Evolutionary conservation across 2,888 invertebrate species (phyloP), one percentile per base, ranked within the genome.

Genomic region (Panopea generosa): DNA sequence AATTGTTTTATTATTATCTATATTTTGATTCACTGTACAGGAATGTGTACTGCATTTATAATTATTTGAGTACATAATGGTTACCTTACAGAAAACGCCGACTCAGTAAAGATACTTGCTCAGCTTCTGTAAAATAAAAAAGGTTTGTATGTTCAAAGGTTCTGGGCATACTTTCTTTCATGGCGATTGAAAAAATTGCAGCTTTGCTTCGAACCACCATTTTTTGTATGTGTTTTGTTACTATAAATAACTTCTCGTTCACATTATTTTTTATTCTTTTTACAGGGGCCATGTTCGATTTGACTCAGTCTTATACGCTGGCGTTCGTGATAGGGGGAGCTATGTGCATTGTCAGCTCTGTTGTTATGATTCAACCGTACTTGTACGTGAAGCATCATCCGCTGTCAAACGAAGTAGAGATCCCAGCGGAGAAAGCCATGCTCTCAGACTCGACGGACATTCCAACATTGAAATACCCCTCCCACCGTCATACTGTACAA

Each of bases 201-300:
- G 55, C 20, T 7, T 43, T n/a, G 43, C 27, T 53, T 60, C 33
- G 1, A n/a, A n/a, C n/a, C n/a, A n/a, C n/a, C n/a, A n/a, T n/a
- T n/a, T n/a, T n/a, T n/a, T n/a, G n/a, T n/a, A n/a, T n/a, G n/a
- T n/a, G n/a, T n/a, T n/a, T n/a, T n/a, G n/a, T n/a, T n/a, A n/a
- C n/a, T n/a, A n/a, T n/a, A n/a, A n/a, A n/a, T n/a, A n/a, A n/a
- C n/a, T n/a, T n/a, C n/a, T n/a, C n/a, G n/a, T n/a, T n/a, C n/a
- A 40, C n/a, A n/a, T n/a, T n/a, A n/a, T n/a, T n/a, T n/a, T n/a
- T n/a, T n/a, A n/a, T n/a, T n/a, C n/a, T n/a, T n/a, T n/a, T 70
- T 67, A 2, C 78, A 83, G 84, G 84, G n/a, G 63, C 71, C 14
- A 72, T 85, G 70, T 83, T 76, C 55, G 85, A 85, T 47, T 43